Base-by-base conservation (phyloP, 2,888 invertebrate genomes). In the Vandiemenella viatica region DNA sequence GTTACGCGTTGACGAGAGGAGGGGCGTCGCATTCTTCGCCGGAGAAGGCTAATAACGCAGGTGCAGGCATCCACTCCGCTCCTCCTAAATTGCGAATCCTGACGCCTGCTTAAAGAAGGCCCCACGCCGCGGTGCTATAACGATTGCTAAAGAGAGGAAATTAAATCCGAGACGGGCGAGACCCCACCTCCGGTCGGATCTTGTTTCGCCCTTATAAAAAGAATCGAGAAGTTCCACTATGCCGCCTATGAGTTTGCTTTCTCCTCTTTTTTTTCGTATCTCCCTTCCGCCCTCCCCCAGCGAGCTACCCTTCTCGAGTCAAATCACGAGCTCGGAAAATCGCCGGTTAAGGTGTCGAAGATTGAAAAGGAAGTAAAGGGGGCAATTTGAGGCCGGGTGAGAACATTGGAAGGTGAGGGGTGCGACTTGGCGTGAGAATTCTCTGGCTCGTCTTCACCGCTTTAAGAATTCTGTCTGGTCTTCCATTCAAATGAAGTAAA, bases 281-380 rank as follows among this genome's bases (percentile, higher is more conserved):
- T 32, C 13, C 32, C n/a, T 10, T 32, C 32, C n/a, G n/a, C n/a
- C n/a, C 13, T n/a, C n/a, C 32, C 32, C 32, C 32, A 13, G 10
- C 32, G 10, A 13, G 5, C 32, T 32, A 13, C 32, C 32, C n/a
- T n/a, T 32, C 32, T 13, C 32, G 13, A 32, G 32, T 45, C 51
- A 10, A 17, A 32, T 41, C 51, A 51, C 51, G 51, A 18, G 21
- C 19, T 21, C 15, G 10, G 48, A 40, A 48, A 51, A 51, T 51
- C 51, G 48, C 51, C 48, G 37, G 45, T 51, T 51, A 45, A 47
- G 41, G 45, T 38, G 45, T 44, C 46, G 48, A 51, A 51, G 51
- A 48, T 48, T 45, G 48, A 32, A 32, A 32, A 32, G n/a, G n/a
- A 32, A 32, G n/a, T 32, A 32, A 32, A 32, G 32, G n/a, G 32